Percentiles rank a stretch among this genome's conserved stretches.
phyloP scores from a whole-genome alignment of 2,113 vertebrate genomes.

The Gulo gulo region DNA sequence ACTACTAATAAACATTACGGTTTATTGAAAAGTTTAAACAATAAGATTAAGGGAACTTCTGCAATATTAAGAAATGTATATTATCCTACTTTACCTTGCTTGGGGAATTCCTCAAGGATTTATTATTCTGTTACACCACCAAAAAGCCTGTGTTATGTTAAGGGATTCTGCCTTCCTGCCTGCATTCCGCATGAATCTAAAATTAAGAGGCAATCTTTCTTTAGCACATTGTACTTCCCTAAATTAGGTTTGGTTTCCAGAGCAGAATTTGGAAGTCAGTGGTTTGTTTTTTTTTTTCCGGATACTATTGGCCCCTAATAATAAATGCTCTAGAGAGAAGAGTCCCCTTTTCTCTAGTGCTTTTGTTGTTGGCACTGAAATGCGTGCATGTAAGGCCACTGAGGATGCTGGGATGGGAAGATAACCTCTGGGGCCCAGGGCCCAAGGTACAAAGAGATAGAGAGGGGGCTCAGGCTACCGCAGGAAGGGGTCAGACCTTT shows the following conservation, averaged over 20 bases:
- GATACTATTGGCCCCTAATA: constrained; percentile 71
- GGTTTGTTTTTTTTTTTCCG: background rate
- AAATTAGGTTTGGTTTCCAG: constrained; percentile 75
- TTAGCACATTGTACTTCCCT: constrained; percentile 68
- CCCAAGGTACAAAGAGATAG: background rate
- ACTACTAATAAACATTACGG: constrained; percentile 82
- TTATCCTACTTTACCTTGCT: constrained; percentile 81
- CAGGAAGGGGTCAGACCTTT: background rate
- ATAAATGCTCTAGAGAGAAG: constrained; percentile 70
- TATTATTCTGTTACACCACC: constrained; percentile 79
- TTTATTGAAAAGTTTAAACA: constrained; percentile 86
- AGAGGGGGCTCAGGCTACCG: background rate
- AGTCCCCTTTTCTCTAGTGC: background rate
- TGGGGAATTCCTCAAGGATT: constrained; percentile 80
- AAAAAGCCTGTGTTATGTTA: constrained; percentile 81
- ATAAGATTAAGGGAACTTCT: constrained; percentile 84
- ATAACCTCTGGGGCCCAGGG: background rate
- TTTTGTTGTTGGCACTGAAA: constrained; percentile 6
- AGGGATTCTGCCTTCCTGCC: constrained; percentile 80
- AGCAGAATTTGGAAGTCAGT: constrained; percentile 73
- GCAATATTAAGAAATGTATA: constrained; percentile 80
- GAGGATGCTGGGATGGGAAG: background rate
- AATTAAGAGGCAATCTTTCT: constrained; percentile 82
- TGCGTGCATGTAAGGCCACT: background rate
- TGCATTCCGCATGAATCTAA: constrained; percentile 76